A percentile compares a stretch with the other conserved stretches of the same genome.
phyloP scores from a whole-genome alignment of 2,888 invertebrate species.

The Noctuana brunneofusca region DNA sequence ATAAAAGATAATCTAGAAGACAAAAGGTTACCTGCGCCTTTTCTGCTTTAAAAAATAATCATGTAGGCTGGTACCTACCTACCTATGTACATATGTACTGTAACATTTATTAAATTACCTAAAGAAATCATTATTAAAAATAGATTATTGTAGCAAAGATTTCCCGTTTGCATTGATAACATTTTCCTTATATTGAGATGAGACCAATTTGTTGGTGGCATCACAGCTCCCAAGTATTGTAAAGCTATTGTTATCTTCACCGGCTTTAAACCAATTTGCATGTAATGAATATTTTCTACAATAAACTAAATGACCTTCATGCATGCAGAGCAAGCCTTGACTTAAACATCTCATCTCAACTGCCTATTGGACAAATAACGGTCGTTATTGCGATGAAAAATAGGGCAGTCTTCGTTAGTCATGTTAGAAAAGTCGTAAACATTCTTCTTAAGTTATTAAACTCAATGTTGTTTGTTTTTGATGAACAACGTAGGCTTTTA shows the following conservation, averaged over 20 bases:
- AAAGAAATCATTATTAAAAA: not conserved
- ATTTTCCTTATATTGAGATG: slow-evolving; percentile 5
- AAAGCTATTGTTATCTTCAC: slow-evolving; percentile 6
- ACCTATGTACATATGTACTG: too few species aligned
- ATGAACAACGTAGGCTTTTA: too few species aligned
- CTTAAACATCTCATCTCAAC: not conserved
- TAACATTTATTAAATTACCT: too few species aligned
- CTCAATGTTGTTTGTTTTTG: too few species aligned
- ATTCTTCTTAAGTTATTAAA: too few species aligned
- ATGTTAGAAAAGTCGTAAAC: too few species aligned
- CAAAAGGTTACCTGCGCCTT: too few species aligned
- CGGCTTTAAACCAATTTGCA: slow-evolving; percentile 3
- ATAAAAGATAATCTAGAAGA: too few species aligned
- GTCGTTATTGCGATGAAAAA: not conserved
- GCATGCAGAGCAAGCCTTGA: slow-evolving; percentile 4
- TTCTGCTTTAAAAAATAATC: too few species aligned
- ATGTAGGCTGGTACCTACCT: too few species aligned
- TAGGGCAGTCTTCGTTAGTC: not conserved
- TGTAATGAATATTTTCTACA: slow-evolving; percentile 9
- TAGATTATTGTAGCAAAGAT: slow-evolving; percentile 2
- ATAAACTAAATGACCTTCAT: slow-evolving; percentile 11
- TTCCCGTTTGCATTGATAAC: not conserved
- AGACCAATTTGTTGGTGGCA: not conserved
- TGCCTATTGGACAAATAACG: not conserved
- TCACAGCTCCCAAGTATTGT: not conserved